A percentile compares a stretch with the other conserved stretches of the same genome.
phyloP scores from a whole-genome alignment of 2,888 invertebrate genomes.

The Melieria picta region DNA sequence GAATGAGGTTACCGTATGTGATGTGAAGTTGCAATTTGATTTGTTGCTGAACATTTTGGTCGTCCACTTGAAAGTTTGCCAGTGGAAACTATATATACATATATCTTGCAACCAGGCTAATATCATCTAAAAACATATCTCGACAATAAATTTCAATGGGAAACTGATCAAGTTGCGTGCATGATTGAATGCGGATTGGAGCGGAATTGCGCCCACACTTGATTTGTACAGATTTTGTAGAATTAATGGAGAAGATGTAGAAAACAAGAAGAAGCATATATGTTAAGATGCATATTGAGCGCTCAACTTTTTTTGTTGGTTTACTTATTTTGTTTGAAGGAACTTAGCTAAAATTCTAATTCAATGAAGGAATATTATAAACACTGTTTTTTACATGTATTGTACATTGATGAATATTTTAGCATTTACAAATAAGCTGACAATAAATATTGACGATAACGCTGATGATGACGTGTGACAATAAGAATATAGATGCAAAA shows the following conservation, averaged over 20 bases:
- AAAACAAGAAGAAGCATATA: background rate
- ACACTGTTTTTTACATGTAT: slow-evolving; percentile 39
- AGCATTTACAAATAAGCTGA: slow-evolving; percentile 40
- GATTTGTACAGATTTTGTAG: slow-evolving; percentile 15
- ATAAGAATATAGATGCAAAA: slow-evolving; percentile 41
- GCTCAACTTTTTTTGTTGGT: background rate
- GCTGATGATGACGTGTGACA: slow-evolving; percentile 10
- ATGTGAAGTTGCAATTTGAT: no score
- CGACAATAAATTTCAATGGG: slow-evolving; percentile 59
- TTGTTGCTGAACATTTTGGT: no score
- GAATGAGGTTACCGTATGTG: no score
- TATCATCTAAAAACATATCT: slow-evolving; percentile 68
- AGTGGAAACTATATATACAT: no score
- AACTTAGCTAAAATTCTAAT: slow-evolving; percentile 17
- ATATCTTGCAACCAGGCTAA: slow-evolving; percentile 62
- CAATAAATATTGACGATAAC: slow-evolving; percentile 45
- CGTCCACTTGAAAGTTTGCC: no score
- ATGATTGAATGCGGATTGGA: slow-evolving; percentile 4
- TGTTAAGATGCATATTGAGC: background rate
- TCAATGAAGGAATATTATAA: slow-evolving; percentile 25
- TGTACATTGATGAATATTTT: slow-evolving; percentile 17
- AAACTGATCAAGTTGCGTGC: slow-evolving; percentile 28
- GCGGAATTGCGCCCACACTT: slow-evolving; percentile 1
- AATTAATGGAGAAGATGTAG: background rate
- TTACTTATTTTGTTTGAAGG: background rate